phyloP scores from a whole-genome alignment of 1,140 invertebrate species.

The Halesus radiatus region DNA sequence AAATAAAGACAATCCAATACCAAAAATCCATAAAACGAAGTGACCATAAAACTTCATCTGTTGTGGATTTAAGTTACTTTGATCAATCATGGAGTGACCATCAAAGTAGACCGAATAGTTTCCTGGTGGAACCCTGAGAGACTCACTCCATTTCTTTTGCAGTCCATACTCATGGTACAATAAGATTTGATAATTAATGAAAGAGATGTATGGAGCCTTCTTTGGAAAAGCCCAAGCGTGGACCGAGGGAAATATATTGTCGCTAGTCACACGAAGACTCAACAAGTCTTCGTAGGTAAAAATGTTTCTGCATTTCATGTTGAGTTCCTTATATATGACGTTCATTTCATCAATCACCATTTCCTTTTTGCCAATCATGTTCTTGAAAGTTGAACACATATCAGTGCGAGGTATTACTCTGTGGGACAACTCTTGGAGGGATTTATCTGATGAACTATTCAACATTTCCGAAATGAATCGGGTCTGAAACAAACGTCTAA shows the following conservation, averaged over 20 bases:
- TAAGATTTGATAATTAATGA: neutral
- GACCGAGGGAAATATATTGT: conserved; percentile 1
- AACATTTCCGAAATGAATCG: no score
- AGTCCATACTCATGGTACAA: neutral
- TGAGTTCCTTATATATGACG: no score
- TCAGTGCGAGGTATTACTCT: no score
- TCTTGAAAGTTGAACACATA: no score
- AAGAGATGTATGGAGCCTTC: neutral
- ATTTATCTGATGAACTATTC: no score
- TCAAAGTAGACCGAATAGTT: neutral
- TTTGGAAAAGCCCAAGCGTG: conserved; percentile 10
- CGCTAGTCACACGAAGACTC: neutral
- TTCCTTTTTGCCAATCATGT: no score
- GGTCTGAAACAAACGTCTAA: no score
- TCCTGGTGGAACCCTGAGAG: neutral
- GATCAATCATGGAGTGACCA: neutral
- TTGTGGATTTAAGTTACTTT: neutral
- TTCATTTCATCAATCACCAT: no score
- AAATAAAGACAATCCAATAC: neutral
- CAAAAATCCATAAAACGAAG: conserved; percentile 3
- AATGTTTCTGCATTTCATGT: no score
- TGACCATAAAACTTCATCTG: neutral
- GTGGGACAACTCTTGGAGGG: no score
- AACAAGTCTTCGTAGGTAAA: no score
- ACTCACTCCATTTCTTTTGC: conserved; percentile 1